Conservation (phyloP, 2,113 vertebrate species). For the Holacanthus passer region DNA sequence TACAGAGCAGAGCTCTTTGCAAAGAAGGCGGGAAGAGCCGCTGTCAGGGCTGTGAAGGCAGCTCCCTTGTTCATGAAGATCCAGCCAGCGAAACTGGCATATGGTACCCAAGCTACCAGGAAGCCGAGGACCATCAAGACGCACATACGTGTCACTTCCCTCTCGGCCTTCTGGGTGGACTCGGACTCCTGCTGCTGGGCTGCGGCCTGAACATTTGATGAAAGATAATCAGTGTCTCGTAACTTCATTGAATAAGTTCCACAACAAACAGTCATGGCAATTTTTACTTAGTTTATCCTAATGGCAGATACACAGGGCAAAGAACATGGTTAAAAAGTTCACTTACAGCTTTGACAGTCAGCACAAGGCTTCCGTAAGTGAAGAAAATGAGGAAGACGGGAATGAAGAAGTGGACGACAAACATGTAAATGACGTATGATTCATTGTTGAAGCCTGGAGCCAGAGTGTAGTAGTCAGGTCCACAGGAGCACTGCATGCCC, state of each 20-base stretch:
- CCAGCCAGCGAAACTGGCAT: constrained; percentile 84
- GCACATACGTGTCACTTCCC: constrained; percentile 88
- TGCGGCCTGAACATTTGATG: constrained; percentile 55
- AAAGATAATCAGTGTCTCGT: background rate
- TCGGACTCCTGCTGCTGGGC: constrained; percentile 87
- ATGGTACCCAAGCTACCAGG: constrained; percentile 84
- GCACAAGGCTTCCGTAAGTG: constrained; percentile 85
- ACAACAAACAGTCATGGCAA: too few relatives aligned
- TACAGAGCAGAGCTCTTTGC: constrained; percentile 88
- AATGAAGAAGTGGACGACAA: constrained; percentile 1
- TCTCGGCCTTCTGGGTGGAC: constrained; percentile 87
- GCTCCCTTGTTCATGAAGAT: constrained; percentile 88
- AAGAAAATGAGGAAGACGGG: constrained; percentile 65
- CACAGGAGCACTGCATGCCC: constrained; percentile 86
- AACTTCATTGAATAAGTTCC: too few relatives aligned
- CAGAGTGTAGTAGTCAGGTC: constrained; percentile 86
- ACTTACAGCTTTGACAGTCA: constrained; percentile 85
- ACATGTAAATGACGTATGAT: constrained; percentile 38
- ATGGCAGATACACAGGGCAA: too few relatives aligned
- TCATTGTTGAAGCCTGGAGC: constrained; percentile 85
- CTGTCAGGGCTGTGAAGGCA: constrained; percentile 79
- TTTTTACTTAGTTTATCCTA: too few relatives aligned
- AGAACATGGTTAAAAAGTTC: background rate
- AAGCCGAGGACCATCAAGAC: constrained; percentile 87
- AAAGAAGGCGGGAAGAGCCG: constrained; percentile 87